A percentile compares a stretch with the other conserved stretches of the same genome.
Evolutionary conservation across 2,797 vertebrate genomes (phyloP).

Genomic region (Phyllotis vaccarum): DNA sequence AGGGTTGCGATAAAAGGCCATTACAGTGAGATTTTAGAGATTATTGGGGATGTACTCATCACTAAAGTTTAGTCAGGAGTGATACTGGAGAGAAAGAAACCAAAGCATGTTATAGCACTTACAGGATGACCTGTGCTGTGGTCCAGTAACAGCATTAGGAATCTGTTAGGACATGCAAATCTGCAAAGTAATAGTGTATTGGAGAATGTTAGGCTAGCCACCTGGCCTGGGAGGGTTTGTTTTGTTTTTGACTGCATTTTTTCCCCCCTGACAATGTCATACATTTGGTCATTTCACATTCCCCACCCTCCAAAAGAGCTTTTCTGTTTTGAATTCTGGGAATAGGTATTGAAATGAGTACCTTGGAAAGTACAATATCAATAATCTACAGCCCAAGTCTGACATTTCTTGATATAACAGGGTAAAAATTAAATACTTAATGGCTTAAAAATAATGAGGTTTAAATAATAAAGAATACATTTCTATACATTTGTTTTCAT

Average conservation of each 20-base stretch:
- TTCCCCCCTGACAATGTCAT: too few relatives aligned
- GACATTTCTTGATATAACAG: not conserved
- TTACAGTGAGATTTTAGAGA: not conserved
- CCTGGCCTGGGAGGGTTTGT: not conserved
- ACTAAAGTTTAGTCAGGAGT: not conserved
- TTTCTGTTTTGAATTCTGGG: not conserved
- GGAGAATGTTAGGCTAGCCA: not conserved
- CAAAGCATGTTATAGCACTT: conserved; percentile 25
- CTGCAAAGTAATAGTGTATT: not conserved
- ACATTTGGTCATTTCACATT: not conserved
- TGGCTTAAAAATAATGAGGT: not conserved
- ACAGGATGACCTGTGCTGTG: not conserved
- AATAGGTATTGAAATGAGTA: not conserved
- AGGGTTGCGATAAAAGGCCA: conserved; percentile 1
- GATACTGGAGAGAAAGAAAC: not conserved
- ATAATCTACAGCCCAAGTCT: not conserved
- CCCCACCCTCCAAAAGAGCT: not conserved
- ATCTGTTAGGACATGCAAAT: not conserved
- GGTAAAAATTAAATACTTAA: not conserved
- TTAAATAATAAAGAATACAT: conserved; percentile 49
- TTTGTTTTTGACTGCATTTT: not conserved
- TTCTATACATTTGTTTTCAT: conserved; percentile 49
- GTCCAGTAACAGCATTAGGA: not conserved
- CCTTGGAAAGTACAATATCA: not conserved
- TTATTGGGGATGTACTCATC: conserved; percentile 8